Evolutionary conservation across 2,113 vertebrate genomes (phyloP), one percentile per base, ranked within the genome.

Genomic region (Struthio camelus): DNA sequence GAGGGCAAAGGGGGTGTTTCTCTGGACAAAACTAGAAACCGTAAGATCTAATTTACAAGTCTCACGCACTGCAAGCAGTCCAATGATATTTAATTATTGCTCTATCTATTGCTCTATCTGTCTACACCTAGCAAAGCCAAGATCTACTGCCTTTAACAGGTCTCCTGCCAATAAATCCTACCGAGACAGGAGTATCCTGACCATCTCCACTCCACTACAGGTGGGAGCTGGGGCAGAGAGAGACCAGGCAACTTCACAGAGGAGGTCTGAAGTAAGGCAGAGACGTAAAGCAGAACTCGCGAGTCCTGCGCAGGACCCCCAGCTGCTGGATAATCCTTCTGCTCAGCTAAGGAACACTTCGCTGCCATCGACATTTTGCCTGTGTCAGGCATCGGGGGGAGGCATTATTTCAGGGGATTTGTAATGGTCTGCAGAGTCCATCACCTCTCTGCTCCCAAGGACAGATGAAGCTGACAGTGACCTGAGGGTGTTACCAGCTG

Each of bases 181-280:
- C 38, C 3, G 48, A 61, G 30, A 27, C 22, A 24, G 36, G 27
- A 50, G n/a, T 0, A 24, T 48, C 79, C 42, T 42, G 11, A 27
- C 5, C 56, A 22, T 9, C 8, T 0, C 51, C 13, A 0, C 0
- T 53, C 56, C 4, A 0, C 30, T 28, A 3, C 19, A 30, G 36
- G 25, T 40, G 20, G 36, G 62, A 65, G 36, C 73, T 34, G 70
- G 42, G 83, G 8, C 64, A 42, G 17, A 58, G 25, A 8, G 54
- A 48, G 82, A 5, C 4, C 62, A 77, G 16, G 64, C 36, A 61
- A 53, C 88, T 34, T 13, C 61, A 70, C 40, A 27, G 28, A 56
- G 66, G 11, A 46, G 65, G n/a, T 28, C 42, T 80, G 42, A 13
- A 53, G 56, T 4, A n/a, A n/a, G 42, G 53, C 71, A 65, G 7